Evolutionary conservation across 2,113 vertebrate species (phyloP).

Genomic region (Athene noctua): DNA sequence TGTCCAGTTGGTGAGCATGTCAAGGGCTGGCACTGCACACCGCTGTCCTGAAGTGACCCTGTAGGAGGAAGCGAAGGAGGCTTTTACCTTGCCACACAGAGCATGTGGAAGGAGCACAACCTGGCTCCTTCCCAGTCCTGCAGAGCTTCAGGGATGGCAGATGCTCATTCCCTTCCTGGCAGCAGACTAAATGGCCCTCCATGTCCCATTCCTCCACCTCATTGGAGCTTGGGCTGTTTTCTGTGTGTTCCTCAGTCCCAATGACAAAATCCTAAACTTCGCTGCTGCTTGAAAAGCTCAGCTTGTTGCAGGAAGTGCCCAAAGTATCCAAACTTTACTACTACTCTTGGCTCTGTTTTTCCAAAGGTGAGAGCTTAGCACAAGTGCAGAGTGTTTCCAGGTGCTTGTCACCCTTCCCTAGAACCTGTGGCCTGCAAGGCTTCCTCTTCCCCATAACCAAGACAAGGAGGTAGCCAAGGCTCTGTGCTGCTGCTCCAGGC

Average conservation of each 20-base stretch:
- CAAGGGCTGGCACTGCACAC: neutral
- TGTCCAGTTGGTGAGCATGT: neutral
- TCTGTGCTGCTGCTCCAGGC: neutral
- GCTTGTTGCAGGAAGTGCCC: neutral
- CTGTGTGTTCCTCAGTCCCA: neutral
- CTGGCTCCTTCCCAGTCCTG: constrained; percentile 9
- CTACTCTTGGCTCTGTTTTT: neutral
- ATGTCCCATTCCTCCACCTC: neutral
- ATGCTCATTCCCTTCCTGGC: constrained; percentile 26
- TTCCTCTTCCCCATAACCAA: neutral
- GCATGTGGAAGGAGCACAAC: neutral
- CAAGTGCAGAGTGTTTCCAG: neutral
- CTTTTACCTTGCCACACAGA: neutral
- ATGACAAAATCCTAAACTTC: neutral
- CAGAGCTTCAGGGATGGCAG: constrained; percentile 36
- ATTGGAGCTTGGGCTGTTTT: neutral
- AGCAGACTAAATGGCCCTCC: neutral
- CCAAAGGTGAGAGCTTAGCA: neutral
- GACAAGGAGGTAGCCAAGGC: neutral
- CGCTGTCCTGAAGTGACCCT: constrained; percentile 11
- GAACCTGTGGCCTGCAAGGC: neutral
- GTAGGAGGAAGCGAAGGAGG: neutral
- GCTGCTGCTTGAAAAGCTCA: neutral
- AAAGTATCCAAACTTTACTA: neutral
- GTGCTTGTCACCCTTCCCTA: neutral